phyloP scores from a whole-genome alignment of 2,888 invertebrate genomes.

The Tenthredo notha region DNA sequence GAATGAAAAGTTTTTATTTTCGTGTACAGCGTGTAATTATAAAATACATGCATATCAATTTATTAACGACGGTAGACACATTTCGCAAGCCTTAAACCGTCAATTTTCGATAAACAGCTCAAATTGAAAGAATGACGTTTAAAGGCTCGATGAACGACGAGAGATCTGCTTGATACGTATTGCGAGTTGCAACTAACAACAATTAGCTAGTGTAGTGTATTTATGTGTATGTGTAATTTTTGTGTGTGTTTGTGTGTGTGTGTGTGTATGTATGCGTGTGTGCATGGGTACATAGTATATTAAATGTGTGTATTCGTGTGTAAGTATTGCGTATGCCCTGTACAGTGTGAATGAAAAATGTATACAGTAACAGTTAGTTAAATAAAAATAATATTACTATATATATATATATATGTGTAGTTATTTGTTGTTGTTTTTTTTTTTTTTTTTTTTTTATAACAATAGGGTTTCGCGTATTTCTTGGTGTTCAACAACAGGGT shows the following conservation, averaged over 20 bases:
- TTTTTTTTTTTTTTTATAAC: constrained; percentile 37
- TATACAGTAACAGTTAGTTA: constrained; percentile 58
- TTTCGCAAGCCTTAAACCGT: neutral
- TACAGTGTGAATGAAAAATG: constrained; percentile 31
- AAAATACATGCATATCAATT: neutral
- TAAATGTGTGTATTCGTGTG: constrained; percentile 55
- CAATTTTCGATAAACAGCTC: constrained; percentile 26
- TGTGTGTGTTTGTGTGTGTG: constrained; percentile 28
- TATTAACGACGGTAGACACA: constrained; percentile 1
- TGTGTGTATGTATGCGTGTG: constrained; percentile 10
- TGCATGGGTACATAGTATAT: constrained; percentile 49
- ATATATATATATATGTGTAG: constrained; percentile 58
- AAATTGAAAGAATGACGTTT: constrained; percentile 18
- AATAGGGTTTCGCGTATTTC: constrained; percentile 11
- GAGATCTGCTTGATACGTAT: constrained; percentile 43
- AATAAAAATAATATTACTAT: constrained; percentile 72
- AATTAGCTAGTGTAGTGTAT: constrained; percentile 52
- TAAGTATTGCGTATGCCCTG: constrained; percentile 50
- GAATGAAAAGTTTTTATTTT: neutral
- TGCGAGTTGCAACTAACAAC: neutral
- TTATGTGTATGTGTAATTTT: neutral
- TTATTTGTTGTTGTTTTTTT: constrained; percentile 55
- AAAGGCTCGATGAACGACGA: constrained; percentile 30
- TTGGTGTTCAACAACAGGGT: constrained; percentile 29
- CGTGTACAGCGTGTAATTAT: neutral